Conservation (phyloP, 2,113 vertebrate genomes). For the Miniopterus natalensis region DNA sequence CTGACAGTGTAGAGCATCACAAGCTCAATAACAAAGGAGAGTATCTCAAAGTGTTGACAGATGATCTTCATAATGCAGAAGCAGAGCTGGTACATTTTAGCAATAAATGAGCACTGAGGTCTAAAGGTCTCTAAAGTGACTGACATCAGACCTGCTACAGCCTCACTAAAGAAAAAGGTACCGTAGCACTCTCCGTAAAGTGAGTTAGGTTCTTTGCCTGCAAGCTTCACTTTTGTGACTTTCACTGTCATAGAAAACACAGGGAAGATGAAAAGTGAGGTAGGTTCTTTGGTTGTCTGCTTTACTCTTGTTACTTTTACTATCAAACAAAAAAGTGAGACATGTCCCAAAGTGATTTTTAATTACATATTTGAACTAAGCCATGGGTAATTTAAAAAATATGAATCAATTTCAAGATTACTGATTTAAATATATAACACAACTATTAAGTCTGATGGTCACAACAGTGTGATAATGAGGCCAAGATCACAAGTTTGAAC, state of each 20-base stretch:
- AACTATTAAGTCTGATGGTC: slow-evolving; percentile 58
- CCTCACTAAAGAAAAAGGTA: slow-evolving; percentile 91
- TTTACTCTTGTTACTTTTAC: slow-evolving; percentile 81
- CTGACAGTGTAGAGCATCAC: slow-evolving; percentile 98
- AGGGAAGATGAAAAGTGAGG: slow-evolving; percentile 84
- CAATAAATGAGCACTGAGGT: slow-evolving; percentile 98
- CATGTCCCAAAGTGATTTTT: slow-evolving; percentile 79
- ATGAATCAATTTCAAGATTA: slow-evolving; percentile 61
- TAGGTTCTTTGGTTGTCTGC: slow-evolving; percentile 77
- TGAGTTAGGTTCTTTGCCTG: slow-evolving; percentile 86
- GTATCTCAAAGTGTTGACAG: slow-evolving; percentile 97
- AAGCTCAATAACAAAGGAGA: slow-evolving; percentile 99
- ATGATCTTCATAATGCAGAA: slow-evolving; percentile 99
- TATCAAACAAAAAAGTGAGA: slow-evolving; percentile 84
- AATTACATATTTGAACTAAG: slow-evolving; percentile 71
- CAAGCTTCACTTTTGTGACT: slow-evolving; percentile 88
- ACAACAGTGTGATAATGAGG: slow-evolving; percentile 79
- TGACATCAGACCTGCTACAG: slow-evolving; percentile 97
- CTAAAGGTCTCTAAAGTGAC: slow-evolving; percentile 97
- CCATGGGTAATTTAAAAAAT: slow-evolving; percentile 66
- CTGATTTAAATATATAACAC: not conserved
- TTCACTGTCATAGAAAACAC: slow-evolving; percentile 84
- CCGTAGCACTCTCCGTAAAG: slow-evolving; percentile 89
- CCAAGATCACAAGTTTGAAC: slow-evolving; percentile 81
- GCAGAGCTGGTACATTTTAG: slow-evolving; percentile 94